Evolutionary conservation across 53 echinoderm and acorn worm species (phyloP).

Genomic region (Patiria pectinifera): DNA sequence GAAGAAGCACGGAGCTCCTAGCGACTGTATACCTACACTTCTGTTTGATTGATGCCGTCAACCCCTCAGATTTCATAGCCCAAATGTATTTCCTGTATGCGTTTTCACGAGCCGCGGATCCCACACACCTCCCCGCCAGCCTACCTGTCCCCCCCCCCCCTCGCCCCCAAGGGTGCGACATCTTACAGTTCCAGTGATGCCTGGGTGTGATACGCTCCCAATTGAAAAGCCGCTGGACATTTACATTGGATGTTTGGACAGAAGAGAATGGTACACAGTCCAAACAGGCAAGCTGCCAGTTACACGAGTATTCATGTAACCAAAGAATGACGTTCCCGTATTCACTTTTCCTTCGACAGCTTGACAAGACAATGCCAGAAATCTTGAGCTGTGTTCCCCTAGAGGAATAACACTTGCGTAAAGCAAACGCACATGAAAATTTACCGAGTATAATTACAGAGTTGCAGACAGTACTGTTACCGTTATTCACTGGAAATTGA

Average conservation of each 20-base stretch:
- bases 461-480: too few relatives aligned
- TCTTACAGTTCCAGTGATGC: slow-evolving; percentile 6
- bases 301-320: neutral
- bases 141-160: neutral
- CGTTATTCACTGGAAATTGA: too few relatives aligned
- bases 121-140: neutral
- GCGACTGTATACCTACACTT: neutral
- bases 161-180: neutral
- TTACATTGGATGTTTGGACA: slow-evolving; percentile 13
- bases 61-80: slow-evolving; percentile 45
- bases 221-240: neutral
- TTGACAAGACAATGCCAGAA: neutral
- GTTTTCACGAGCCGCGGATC: neutral
- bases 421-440: too few relatives aligned
- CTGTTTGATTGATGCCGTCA: neutral
- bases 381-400: too few relatives aligned
- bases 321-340: neutral
- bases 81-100: slow-evolving; percentile 37
- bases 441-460: too few relatives aligned
- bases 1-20: neutral
- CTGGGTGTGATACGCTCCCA: slow-evolving; percentile 9
- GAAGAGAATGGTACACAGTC: neutral
- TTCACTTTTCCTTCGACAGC: neutral
- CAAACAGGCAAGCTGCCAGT: neutral
- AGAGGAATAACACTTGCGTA: too few relatives aligned